Conservation (phyloP, 92 coral and sea anemone species). For the Ricordea florida region DNA sequence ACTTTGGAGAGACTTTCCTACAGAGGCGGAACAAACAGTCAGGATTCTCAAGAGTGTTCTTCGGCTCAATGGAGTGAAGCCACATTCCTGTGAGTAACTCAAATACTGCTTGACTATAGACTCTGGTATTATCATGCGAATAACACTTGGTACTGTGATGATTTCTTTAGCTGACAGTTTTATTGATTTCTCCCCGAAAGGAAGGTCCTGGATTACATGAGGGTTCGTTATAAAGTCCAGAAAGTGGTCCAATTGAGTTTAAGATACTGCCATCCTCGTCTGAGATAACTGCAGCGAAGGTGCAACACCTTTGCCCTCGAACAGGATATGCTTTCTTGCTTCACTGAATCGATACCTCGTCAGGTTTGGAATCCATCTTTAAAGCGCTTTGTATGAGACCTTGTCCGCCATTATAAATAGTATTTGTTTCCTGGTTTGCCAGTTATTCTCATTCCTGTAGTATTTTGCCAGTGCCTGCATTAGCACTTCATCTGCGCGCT, state of each 20-base stretch:
- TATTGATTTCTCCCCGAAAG: conserved; percentile 48
- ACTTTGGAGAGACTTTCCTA: conserved; percentile 53
- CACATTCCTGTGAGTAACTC: conserved; percentile 33
- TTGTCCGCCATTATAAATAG: conserved; percentile 44
- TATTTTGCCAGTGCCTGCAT: conserved; percentile 49
- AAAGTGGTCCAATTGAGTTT: conserved; percentile 60
- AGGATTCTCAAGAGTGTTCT: conserved; percentile 49
- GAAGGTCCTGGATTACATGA: conserved; percentile 51
- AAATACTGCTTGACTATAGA: conserved; percentile 54
- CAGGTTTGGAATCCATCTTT: conserved; percentile 32
- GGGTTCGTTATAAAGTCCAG: conserved; percentile 41
- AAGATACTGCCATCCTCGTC: conserved; percentile 43
- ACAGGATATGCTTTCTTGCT: conserved; percentile 45
- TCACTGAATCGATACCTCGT: conserved; percentile 36
- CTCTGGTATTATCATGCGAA: conserved; percentile 50
- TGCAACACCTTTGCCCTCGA: conserved; percentile 47
- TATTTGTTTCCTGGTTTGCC: conserved; percentile 46
- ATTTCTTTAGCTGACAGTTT: conserved; percentile 38
- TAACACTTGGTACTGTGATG: conserved; percentile 55
- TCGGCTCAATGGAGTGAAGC: conserved; percentile 47
- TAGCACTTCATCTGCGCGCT: conserved; percentile 35
- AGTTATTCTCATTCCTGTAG: conserved; percentile 46
- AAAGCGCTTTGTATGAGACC: conserved; percentile 17
- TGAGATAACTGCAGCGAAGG: conserved; percentile 3
- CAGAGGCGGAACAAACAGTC: conserved; percentile 45